Evolutionary conservation across 1,140 invertebrate genomes (phyloP).

Genomic region (Acromyrmex echinatior): DNA sequence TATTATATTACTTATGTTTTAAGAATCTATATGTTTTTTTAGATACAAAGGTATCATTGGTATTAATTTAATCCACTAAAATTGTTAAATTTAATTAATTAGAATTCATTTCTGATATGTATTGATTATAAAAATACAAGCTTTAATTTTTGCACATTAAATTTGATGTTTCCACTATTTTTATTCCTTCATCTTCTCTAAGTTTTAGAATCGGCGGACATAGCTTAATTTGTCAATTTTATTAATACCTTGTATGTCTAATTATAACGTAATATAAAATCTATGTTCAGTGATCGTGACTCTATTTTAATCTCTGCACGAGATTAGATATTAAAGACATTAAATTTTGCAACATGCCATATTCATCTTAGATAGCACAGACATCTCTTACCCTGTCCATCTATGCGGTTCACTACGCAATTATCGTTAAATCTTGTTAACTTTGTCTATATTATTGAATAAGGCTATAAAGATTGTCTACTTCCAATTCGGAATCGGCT

Average conservation of each 20-base stretch:
- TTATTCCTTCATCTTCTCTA: slow-evolving; percentile 2
- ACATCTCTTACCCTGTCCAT: slow-evolving; percentile 32
- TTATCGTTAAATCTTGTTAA: slow-evolving; percentile 31
- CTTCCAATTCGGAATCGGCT: not conserved
- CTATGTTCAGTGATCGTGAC: slow-evolving; percentile 43
- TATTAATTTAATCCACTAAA: not conserved
- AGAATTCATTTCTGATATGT: not conserved
- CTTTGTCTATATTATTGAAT: slow-evolving; percentile 35
- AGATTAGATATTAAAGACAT: slow-evolving; percentile 47
- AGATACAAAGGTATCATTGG: not conserved
- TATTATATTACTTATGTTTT: slow-evolving; percentile 1
- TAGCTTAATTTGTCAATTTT: slow-evolving; percentile 9
- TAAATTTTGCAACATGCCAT: slow-evolving; percentile 46
- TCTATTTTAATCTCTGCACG: slow-evolving; percentile 46
- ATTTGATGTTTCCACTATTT: not conserved
- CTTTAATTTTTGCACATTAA: too few species aligned
- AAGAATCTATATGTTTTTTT: not conserved
- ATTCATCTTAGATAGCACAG: slow-evolving; percentile 47
- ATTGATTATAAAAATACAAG: not conserved
- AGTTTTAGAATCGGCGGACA: too few species aligned
- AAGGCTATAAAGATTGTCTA: not conserved
- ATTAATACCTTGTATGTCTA: slow-evolving; percentile 33
- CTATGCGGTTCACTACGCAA: not conserved
- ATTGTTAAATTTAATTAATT: not conserved
- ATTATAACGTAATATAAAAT: slow-evolving; percentile 51